Evolutionary conservation across 2,113 vertebrate genomes (phyloP).

Genomic region (Gavia stellata): DNA sequence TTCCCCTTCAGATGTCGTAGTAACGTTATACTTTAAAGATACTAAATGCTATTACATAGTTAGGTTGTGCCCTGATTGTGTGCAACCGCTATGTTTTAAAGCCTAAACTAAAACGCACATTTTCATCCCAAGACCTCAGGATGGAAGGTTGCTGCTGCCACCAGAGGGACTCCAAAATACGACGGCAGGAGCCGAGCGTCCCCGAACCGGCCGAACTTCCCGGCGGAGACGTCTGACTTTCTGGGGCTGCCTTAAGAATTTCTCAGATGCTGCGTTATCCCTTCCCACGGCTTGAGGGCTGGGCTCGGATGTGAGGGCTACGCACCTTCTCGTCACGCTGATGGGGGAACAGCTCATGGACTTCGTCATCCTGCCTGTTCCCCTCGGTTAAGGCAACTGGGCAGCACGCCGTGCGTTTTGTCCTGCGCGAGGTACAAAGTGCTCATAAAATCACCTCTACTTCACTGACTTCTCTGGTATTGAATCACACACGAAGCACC

Average conservation of each 20-base stretch:
- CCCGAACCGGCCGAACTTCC: neutral
- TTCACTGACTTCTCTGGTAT: neutral
- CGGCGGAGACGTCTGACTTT: neutral
- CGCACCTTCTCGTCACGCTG: neutral
- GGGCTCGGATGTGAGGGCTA: neutral
- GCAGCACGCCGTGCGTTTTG: neutral
- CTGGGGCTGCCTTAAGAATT: neutral
- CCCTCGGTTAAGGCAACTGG: neutral
- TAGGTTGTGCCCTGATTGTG: neutral
- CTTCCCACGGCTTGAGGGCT: neutral
- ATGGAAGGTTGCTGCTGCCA: neutral
- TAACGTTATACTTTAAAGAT: neutral
- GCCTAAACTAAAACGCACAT: neutral
- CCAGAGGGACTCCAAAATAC: neutral
- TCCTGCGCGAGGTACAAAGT: neutral
- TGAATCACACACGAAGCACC: neutral
- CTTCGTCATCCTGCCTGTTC: neutral
- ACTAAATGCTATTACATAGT: neutral
- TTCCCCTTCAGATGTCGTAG: neutral
- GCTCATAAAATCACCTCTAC: neutral
- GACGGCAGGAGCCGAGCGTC: fast-evolving
- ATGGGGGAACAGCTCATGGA: neutral
- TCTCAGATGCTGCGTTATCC: fast-evolving
- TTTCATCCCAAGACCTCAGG: neutral
- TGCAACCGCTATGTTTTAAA: neutral